Conservation (phyloP, 2,888 invertebrate genomes). For the Matsumyia berberina region DNA sequence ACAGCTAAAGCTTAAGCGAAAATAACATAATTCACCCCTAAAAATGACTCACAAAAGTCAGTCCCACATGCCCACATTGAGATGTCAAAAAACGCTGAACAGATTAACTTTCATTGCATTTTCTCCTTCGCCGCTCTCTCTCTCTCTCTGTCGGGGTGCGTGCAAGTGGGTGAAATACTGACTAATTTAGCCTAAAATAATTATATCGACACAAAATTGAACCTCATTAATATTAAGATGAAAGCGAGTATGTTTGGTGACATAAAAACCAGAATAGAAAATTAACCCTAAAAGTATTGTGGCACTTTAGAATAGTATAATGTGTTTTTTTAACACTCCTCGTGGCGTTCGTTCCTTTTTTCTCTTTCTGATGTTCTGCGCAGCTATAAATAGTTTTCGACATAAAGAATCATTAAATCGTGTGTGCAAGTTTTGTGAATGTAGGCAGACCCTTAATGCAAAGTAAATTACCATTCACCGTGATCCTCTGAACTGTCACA, state of each 20-base stretch:
- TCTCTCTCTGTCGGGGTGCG: conserved; percentile 6
- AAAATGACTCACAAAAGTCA: conserved; percentile 2
- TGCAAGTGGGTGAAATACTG: conserved; percentile 16
- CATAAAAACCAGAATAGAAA: conserved; percentile 24
- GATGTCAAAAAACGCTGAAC: conserved; percentile 27
- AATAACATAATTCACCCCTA: conserved; percentile 26
- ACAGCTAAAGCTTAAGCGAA: conserved; percentile 1
- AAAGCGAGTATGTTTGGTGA: not conserved
- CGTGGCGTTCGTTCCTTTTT: conserved; percentile 2
- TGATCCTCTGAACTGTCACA: conserved; percentile 14
- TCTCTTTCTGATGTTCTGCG: conserved; percentile 48
- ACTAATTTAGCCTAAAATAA: conserved; percentile 46
- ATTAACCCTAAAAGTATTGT: not conserved
- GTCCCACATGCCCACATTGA: conserved; percentile 7
- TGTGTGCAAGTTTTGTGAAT: conserved; percentile 20
- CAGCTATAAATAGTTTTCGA: conserved; percentile 67
- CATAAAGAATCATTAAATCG: conserved; percentile 38
- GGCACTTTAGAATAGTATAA: conserved; percentile 1
- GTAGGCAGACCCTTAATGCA: conserved; percentile 56
- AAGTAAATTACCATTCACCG: conserved; percentile 62
- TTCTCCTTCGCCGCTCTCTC: conserved; percentile 16
- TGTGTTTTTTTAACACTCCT: conserved; percentile 10
- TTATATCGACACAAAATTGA: conserved; percentile 2
- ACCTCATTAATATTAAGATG: conserved; percentile 10
- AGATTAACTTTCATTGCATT: conserved; percentile 54